Conservation (phyloP, 2,888 invertebrate genomes). For the Myathropa florea region DNA sequence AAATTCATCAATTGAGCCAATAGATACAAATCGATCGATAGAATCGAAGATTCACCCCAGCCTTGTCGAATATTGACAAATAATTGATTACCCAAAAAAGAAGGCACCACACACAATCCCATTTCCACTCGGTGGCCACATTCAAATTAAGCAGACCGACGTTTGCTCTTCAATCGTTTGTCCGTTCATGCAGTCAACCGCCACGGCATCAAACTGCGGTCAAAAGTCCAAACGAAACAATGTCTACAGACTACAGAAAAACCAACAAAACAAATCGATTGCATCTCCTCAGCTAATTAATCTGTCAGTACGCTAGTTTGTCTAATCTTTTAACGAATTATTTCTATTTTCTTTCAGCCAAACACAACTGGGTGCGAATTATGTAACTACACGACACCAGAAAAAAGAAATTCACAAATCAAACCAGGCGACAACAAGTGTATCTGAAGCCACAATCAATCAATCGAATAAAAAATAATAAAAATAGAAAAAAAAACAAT, state of each 20-base stretch:
- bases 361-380: constrained; percentile 23
- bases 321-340: neutral
- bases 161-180: constrained; percentile 33
- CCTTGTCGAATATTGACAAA: constrained; percentile 24
- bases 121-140: neutral
- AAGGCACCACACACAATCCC: neutral
- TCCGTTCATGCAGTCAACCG: constrained; percentile 6
- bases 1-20: constrained; percentile 50
- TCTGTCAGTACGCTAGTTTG: constrained; percentile 49
- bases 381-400: constrained; percentile 39
- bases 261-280: constrained; percentile 9
- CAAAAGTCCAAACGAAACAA: constrained; percentile 49
- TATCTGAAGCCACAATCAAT: constrained; percentile 49
- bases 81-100: constrained; percentile 48
- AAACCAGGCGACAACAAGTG: constrained; percentile 33
- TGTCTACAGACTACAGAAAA: neutral
- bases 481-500: constrained; percentile 4
- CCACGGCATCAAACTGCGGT: constrained; percentile 12
- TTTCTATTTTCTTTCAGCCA: constrained; percentile 23
- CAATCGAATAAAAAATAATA: constrained; percentile 55
- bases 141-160: neutral
- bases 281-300: constrained; percentile 57
- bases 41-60: neutral
- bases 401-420: neutral
- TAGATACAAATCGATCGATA: constrained; percentile 52